Conservation (phyloP, 2,888 invertebrate species). For the Drosophila atroscutellata region DNA sequence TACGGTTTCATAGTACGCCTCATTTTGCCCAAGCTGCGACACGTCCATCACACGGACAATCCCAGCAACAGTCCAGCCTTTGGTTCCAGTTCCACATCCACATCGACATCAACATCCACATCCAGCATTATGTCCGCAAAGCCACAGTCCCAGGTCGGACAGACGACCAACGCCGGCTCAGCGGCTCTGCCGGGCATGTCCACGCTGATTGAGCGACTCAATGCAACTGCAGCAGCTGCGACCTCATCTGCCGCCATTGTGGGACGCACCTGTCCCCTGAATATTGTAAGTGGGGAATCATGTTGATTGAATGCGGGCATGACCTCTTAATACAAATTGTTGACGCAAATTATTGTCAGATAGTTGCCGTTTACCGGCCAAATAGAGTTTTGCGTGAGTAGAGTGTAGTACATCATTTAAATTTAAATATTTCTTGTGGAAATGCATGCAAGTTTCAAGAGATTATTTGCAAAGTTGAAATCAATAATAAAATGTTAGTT, state of each 20-base stretch:
- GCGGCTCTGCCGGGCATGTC: constrained; percentile 54
- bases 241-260: constrained; percentile 40
- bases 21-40: constrained; percentile 81
- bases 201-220: constrained; percentile 58
- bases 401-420: not conserved
- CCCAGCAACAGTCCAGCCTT: constrained; percentile 12
- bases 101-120: constrained; percentile 16
- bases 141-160: constrained; percentile 32
- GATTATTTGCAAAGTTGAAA: not conserved
- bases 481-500: not conserved
- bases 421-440: not conserved
- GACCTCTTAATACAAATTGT: constrained; percentile 8
- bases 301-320: constrained; percentile 9
- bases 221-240: constrained; percentile 46
- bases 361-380: not conserved
- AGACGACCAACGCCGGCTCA: not conserved
- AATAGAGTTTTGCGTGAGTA: not conserved
- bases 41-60: constrained; percentile 47
- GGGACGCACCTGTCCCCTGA: constrained; percentile 82
- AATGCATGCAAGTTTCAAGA: not conserved
- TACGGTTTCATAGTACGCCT: constrained; percentile 84
- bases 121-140: constrained; percentile 46
- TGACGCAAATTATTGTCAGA: not conserved
- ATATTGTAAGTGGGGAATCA: constrained; percentile 80
- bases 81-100: constrained; percentile 21